phyloP scores from a whole-genome alignment of 2,797 vertebrate species.

The Myoxocephalus aenaeus region DNA sequence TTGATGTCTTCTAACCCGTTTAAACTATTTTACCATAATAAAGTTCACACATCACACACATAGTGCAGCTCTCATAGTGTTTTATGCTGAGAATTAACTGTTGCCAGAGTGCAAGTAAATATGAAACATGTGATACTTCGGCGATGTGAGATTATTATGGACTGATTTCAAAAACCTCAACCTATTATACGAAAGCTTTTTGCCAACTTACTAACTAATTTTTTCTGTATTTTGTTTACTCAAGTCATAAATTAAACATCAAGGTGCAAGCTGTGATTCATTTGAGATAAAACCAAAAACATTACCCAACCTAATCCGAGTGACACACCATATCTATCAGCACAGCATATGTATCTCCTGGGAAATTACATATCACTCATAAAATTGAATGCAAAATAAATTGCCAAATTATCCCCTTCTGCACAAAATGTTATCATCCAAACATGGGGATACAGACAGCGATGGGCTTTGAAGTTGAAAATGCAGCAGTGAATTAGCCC shows the following conservation, averaged over 20 bases:
- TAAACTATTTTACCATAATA: constrained; percentile 20
- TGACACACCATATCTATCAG: constrained; percentile 33
- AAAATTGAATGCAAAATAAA: constrained; percentile 53
- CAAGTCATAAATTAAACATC: constrained; percentile 45
- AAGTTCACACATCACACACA: constrained; percentile 12
- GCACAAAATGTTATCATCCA: constrained; percentile 39
- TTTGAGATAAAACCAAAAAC: constrained; percentile 54
- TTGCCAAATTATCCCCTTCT: constrained; percentile 52
- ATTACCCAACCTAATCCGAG: constrained; percentile 41
- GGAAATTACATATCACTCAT: constrained; percentile 56
- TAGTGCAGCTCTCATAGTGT: constrained; percentile 17
- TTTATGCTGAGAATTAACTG: constrained; percentile 33
- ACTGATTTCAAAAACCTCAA: constrained; percentile 35
- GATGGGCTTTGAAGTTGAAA: constrained; percentile 56
- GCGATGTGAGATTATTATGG: constrained; percentile 22
- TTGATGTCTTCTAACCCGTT: constrained; percentile 12
- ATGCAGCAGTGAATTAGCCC: constrained; percentile 32
- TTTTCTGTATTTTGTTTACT: constrained; percentile 32
- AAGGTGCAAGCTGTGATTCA: constrained; percentile 41
- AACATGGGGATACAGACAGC: constrained; percentile 26
- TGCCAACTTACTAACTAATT: constrained; percentile 31
- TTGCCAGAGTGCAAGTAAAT: constrained; percentile 46
- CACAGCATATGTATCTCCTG: constrained; percentile 43
- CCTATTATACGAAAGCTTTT: constrained; percentile 18
- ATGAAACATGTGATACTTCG: constrained; percentile 41